Percentiles rank a stretch among this genome's conserved stretches.
phyloP scores from a whole-genome alignment of 2,888 invertebrate species.

The Aphidoletes aphidimyza region DNA sequence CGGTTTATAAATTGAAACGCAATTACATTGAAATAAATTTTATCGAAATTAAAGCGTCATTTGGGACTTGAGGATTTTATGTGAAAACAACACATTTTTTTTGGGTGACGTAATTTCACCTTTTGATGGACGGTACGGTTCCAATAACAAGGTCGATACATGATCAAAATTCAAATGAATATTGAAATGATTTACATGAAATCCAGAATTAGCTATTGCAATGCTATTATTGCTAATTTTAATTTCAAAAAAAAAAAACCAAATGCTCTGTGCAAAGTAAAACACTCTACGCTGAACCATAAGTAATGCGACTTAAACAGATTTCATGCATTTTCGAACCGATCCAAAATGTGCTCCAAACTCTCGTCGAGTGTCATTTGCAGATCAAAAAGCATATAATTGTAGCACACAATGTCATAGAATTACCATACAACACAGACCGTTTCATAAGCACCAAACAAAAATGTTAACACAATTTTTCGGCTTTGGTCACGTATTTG shows the following conservation, averaged over 20 bases:
- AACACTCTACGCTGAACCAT: too few species aligned
- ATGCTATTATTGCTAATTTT: too few species aligned
- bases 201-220: too few species aligned
- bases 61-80: too few species aligned
- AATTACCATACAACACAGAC: neutral
- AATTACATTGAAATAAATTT: too few species aligned
- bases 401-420: conserved; percentile 32
- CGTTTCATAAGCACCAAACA: neutral
- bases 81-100: too few species aligned
- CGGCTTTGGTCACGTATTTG: conserved; percentile 30
- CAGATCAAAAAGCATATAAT: neutral
- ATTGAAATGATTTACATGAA: too few species aligned
- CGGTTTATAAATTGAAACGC: too few species aligned
- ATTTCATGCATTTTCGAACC: conserved; percentile 35
- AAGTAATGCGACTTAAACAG: neutral
- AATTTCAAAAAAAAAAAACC: neutral
- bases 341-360: neutral
- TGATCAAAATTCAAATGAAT: neutral
- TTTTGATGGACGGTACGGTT: neutral
- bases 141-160: neutral
- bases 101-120: neutral
- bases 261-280: too few species aligned
- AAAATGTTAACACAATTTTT: neutral
- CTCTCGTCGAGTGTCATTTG: neutral
- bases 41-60: too few species aligned